A percentile compares a stretch with the other conserved stretches of the same genome.
Conservation (phyloP, 2,888 invertebrate genomes). For the Cyclophora punctaria region DNA sequence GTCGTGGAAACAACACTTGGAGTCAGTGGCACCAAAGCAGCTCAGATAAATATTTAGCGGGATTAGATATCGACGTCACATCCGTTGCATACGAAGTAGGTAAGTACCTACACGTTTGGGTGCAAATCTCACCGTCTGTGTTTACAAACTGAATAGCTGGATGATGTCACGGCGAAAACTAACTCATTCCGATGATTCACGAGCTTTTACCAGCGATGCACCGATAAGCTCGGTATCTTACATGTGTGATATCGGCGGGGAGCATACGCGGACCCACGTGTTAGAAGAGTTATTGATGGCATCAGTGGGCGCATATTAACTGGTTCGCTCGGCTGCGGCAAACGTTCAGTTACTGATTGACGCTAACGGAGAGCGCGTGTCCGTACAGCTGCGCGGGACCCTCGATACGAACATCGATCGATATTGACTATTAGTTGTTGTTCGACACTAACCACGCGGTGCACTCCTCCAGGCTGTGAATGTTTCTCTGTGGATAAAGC, state of each 20-base stretch:
- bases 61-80: no score
- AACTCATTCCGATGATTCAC: constrained; percentile 67
- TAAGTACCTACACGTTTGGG: no score
- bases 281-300: constrained; percentile 61
- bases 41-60: no score
- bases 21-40: no score
- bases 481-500: constrained; percentile 43
- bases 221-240: constrained; percentile 56
- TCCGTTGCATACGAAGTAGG: no score
- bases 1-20: no score
- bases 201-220: constrained; percentile 67
- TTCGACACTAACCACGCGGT: constrained; percentile 33
- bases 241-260: constrained; percentile 46
- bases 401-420: constrained; percentile 40
- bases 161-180: constrained; percentile 61
- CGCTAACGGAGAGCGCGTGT: constrained; percentile 59
- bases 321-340: constrained; percentile 51
- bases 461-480: constrained; percentile 45
- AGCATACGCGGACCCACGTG: constrained; percentile 59
- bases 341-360: constrained; percentile 67
- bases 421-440: constrained; percentile 33
- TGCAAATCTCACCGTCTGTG: constrained; percentile 11
- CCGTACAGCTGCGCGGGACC: constrained; percentile 52
- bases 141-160: constrained; percentile 50
- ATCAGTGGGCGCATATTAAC: constrained; percentile 72